Evolutionary conservation across 2,113 vertebrate species (phyloP), one percentile per base, ranked within the genome.

Genomic region (Engraulis encrasicolus): DNA sequence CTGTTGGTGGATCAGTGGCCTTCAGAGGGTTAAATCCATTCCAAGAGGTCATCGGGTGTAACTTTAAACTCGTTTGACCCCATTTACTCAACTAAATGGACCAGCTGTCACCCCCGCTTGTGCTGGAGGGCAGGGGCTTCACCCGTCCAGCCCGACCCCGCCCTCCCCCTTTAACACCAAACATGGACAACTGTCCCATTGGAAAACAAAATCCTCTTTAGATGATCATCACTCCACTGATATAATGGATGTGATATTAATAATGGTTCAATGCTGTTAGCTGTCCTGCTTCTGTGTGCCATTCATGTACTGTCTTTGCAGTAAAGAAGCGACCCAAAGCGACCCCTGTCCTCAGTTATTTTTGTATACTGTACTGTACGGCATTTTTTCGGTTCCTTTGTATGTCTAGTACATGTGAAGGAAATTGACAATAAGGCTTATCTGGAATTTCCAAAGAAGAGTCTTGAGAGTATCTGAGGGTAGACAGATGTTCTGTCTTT

Each of bases 41-140:
- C 66, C 36, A 50, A 48, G 58, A 15, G 49, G 78, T 54, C 54
- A 36, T 45, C 2, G 80, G 89, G 84, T 89, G 90, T 88, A 89
- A 88, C 87, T 81, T 85, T 86, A 88, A 79, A 90, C 85, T 79
- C n/a, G 78, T 86, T 81, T 92, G 92, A 93, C 92, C 92, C 92
- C 27, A 93, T 85, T 92, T 94, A 87, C 85, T 37, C 83, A 86
- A 85, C 85, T 85, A 90, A 88, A 88, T 84, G 91, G 85, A 85
- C 90, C 92, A 92, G 90, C 91, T 93, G 91, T 89, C 88, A 49
- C 15, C 20, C 20, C 52, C 50, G 15, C 37, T 23, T 66, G 23
- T 78, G 23, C 7, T n/a, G 3, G 58, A 66, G 58, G 9, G 58
- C n/a, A 38, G 58, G 58, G 23, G 40, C 40, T 14, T n/a, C n/a